phyloP scores from a whole-genome alignment of 2,888 invertebrate species.

The Tiliacea aurago region DNA sequence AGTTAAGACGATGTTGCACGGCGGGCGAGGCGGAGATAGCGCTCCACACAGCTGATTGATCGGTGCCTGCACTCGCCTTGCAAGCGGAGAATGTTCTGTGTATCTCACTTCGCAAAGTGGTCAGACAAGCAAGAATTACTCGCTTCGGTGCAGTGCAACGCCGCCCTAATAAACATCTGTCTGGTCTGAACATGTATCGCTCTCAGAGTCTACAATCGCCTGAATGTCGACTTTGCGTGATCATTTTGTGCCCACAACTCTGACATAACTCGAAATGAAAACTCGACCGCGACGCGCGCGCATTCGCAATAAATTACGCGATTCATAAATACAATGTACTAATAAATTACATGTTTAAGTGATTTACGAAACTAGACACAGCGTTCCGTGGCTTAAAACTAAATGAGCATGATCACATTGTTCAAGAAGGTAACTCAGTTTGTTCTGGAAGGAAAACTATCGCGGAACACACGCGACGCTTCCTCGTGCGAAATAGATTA shows the following conservation, averaged over 20 bases:
- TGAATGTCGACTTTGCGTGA: conserved; percentile 87
- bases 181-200: conserved; percentile 49
- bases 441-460: conserved; percentile 66
- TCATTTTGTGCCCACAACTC: conserved; percentile 89
- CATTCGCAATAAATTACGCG: conserved; percentile 83
- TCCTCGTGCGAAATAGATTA: conserved; percentile 86
- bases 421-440: conserved; percentile 68
- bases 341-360: conserved; percentile 69
- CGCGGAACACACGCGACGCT: conserved; percentile 84
- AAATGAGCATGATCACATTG: conserved; percentile 85
- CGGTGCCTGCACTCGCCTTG: conserved; percentile 13
- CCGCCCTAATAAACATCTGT: conserved; percentile 47
- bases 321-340: conserved; percentile 76
- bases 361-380: conserved; percentile 77
- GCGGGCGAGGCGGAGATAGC: conserved; percentile 40
- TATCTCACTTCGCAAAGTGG: conserved; percentile 20
- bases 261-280: conserved; percentile 85
- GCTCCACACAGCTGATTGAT: conserved; percentile 33
- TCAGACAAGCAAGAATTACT: conserved; percentile 26
- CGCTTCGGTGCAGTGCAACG: conserved; percentile 48
- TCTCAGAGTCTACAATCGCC: conserved; percentile 83
- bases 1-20: conserved; percentile 50
- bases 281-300: conserved; percentile 82
- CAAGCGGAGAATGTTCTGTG: conserved; percentile 36
- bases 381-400: conserved; percentile 76